Base-by-base conservation (phyloP, 2,888 invertebrate species). In the Seira musarum region DNA sequence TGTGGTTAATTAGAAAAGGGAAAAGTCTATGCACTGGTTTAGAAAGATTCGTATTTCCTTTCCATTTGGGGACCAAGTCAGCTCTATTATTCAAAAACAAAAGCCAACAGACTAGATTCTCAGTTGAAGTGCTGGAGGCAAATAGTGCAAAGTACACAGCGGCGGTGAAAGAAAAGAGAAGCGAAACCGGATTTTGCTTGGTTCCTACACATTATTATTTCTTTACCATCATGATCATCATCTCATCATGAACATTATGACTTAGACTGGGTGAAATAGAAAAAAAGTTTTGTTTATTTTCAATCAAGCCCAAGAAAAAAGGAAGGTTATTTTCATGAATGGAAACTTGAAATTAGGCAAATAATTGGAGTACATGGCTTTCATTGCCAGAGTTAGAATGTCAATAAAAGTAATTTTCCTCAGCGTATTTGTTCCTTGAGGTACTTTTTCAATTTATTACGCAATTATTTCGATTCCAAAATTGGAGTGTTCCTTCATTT, bases 1-100 rank as follows among this genome's bases (percentile, higher is more conserved):
- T 69, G 69, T 65, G 69, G 76, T 69, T 76, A 76, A 76, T 76
- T 76, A 69, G 76, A 30, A 30, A 30, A 30, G 8, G 30, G 30
- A 30, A 30, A 5, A 30, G 2, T 5, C 8, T 30, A 30, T 30
- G 30, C 30, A 30, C 3, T 30, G 30, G 3, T 30, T 8, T 8
- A 30, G 8, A 30, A 30, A 8, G 30, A 30, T 5, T 30, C 30
- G 3, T 30, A 2, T 30, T 30, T 30, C 3, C 30, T 30, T 8
- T 8, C 30, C 30, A 30, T n/a, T n/a, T n/a, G n/a, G n/a, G n/a
- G 30, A 30, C 30, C 30, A 30, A 30, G 30, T 30, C 30, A 30
- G 30, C 30, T 30, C 30, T 8, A 30, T 30, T 30, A 30, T 30
- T 30, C 30, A 30, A 30, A n/a, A 30, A 30, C 30, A 30, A 30